Conservation (phyloP, 2,888 invertebrate species). For the Idaea biselata region DNA sequence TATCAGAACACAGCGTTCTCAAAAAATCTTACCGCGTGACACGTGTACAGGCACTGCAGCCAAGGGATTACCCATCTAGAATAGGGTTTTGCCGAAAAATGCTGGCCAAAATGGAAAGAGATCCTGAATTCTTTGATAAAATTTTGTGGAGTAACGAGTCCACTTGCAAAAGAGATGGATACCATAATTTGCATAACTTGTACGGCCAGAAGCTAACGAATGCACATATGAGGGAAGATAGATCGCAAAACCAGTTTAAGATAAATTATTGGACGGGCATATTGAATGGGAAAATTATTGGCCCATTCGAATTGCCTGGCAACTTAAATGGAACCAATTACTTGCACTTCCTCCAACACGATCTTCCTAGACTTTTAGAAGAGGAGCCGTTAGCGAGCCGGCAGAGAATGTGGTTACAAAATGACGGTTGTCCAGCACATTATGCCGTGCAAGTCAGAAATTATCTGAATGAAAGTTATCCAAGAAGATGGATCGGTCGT, state of each 20-base stretch:
- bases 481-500: constrained; percentile 5
- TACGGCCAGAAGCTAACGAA: constrained; percentile 23
- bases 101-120: too few relatives aligned
- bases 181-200: constrained; percentile 16
- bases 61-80: too few relatives aligned
- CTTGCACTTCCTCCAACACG: constrained; percentile 13
- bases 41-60: too few relatives aligned
- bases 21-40: too few relatives aligned
- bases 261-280: constrained; percentile 28
- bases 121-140: too few relatives aligned
- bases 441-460: not conserved
- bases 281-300: constrained; percentile 21
- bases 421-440: constrained; percentile 4
- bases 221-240: constrained; percentile 22
- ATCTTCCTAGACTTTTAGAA: too few relatives aligned
- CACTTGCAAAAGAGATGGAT: not conserved
- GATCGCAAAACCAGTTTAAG: constrained; percentile 29
- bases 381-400: not conserved
- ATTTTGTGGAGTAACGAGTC: too few relatives aligned
- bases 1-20: too few relatives aligned
- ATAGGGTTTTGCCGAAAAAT: too few relatives aligned
- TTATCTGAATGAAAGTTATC: constrained; percentile 2
- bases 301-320: constrained; percentile 19
- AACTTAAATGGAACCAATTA: constrained; percentile 13
- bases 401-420: constrained; percentile 4